phyloP scores from a whole-genome alignment of 1,140 invertebrate genomes.

The Bombus cullumanus region DNA sequence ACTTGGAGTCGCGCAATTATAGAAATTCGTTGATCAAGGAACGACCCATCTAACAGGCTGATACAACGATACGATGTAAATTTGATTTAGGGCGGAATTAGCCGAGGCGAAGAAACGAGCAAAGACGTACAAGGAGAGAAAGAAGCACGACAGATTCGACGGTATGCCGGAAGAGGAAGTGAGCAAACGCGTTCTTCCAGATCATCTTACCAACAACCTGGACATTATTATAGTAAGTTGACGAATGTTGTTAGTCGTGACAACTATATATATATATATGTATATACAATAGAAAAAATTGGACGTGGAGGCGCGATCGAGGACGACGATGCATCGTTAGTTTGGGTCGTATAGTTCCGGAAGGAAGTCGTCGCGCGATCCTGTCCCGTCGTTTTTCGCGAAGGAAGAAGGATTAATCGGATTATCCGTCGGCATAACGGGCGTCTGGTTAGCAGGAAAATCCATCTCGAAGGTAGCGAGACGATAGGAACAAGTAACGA shows the following conservation, averaged over 20 bases:
- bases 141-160: slow-evolving; percentile 98
- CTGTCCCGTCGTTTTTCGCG: slow-evolving; percentile 30
- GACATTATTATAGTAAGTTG: slow-evolving; percentile 98
- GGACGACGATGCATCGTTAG: not conserved
- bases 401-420: slow-evolving; percentile 21
- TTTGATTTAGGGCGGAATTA: slow-evolving; percentile 85
- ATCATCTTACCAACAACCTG: slow-evolving; percentile 95
- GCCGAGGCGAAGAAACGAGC: slow-evolving; percentile 86
- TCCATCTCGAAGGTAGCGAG: slow-evolving; percentile 54
- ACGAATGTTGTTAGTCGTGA: not conserved
- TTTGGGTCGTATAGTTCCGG: not conserved
- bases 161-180: slow-evolving; percentile 99
- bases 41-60: not conserved
- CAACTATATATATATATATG: too few relatives aligned
- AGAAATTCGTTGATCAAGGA: too few relatives aligned
- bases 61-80: not conserved
- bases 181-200: slow-evolving; percentile 94
- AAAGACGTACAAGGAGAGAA: slow-evolving; percentile 92
- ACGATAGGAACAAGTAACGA: slow-evolving; percentile 51
- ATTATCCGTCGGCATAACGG: slow-evolving; percentile 26
- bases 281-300: too few relatives aligned
- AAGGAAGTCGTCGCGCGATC: not conserved
- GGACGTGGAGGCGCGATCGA: not conserved
- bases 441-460: slow-evolving; percentile 44
- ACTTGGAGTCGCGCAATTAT: rapidly evolving